These are phyloP conservation scores for Phaethornis superciliosus DNA, from an alignment of 2,113 vertebrate genomes.

Conservation along the genomic window DNA sequence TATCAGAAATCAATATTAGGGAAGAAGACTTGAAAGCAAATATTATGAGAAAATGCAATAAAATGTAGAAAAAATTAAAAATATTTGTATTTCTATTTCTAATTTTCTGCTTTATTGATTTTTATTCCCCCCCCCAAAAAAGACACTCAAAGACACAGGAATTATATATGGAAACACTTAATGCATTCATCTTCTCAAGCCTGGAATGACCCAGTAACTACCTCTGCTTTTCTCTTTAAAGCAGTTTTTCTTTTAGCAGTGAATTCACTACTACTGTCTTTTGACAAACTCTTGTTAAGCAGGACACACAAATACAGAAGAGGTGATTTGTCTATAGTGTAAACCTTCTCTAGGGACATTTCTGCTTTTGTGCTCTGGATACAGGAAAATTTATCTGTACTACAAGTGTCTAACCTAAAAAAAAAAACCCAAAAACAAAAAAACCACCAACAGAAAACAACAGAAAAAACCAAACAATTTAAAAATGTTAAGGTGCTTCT, in stretches of 20 bases:
- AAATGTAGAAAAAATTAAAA: neutral
- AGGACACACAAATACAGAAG: neutral
- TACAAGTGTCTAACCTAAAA: neutral
- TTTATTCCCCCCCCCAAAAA: neutral
- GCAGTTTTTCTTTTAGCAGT: neutral
- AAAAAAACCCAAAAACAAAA: neutral
- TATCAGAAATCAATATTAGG: neutral
- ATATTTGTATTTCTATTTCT: neutral
- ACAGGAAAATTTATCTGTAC: neutral
- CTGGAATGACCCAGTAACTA: neutral
- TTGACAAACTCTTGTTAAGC: conserved; percentile 5
- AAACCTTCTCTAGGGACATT: neutral
- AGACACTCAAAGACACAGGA: neutral
- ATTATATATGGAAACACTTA: neutral
- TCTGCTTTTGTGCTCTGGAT: neutral
- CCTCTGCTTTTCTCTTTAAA: neutral
- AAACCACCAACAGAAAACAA: too few relatives aligned
- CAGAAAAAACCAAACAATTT: neutral
- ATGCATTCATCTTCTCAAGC: neutral
- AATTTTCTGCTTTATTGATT: neutral
- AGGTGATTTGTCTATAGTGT: neutral
- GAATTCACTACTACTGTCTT: neutral
- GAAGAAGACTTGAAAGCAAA: neutral
- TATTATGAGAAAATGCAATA: conserved; percentile 8
- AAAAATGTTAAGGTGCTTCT: neutral